These are phyloP conservation scores for Tuta absoluta DNA, from an alignment of 2,888 invertebrate genomes.

Conservation along the genomic window DNA sequence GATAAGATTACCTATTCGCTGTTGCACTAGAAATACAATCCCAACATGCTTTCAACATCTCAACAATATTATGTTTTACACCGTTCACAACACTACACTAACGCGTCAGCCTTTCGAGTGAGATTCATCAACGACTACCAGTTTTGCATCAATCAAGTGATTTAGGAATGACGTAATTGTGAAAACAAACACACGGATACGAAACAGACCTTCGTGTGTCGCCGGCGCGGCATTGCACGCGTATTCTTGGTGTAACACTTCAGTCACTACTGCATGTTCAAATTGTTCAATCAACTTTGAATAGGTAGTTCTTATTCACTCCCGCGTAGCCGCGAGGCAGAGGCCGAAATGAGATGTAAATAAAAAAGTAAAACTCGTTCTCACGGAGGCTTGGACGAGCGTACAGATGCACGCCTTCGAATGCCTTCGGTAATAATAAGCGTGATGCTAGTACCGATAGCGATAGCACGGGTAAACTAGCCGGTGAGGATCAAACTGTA, in stretches of 20 bases:
- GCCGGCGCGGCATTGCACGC: conserved; percentile 46
- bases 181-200: conserved; percentile 66
- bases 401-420: background rate
- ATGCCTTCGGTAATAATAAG: conserved; percentile 5
- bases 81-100: conserved; percentile 43
- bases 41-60: conserved; percentile 74
- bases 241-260: conserved; percentile 52
- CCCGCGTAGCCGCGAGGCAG: conserved; percentile 14
- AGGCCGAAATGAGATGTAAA: conserved; percentile 17
- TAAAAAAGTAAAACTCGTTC: conserved; percentile 22
- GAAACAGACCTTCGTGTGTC: conserved; percentile 55
- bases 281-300: conserved; percentile 23
- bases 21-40: conserved; percentile 72
- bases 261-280: conserved; percentile 44
- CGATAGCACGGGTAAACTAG: background rate
- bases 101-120: conserved; percentile 42
- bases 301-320: conserved; percentile 22
- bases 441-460: background rate
- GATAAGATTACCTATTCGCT: conserved; percentile 40
- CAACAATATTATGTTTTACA: conserved; percentile 38
- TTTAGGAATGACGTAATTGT: conserved; percentile 67
- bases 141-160: conserved; percentile 48
- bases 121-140: conserved; percentile 37
- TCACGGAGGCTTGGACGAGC: background rate
- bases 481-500: background rate